These are phyloP conservation scores for Pseudorectes ferrugineus DNA, from an alignment of 2,113 vertebrate genomes.

Conservation along the genomic window DNA sequence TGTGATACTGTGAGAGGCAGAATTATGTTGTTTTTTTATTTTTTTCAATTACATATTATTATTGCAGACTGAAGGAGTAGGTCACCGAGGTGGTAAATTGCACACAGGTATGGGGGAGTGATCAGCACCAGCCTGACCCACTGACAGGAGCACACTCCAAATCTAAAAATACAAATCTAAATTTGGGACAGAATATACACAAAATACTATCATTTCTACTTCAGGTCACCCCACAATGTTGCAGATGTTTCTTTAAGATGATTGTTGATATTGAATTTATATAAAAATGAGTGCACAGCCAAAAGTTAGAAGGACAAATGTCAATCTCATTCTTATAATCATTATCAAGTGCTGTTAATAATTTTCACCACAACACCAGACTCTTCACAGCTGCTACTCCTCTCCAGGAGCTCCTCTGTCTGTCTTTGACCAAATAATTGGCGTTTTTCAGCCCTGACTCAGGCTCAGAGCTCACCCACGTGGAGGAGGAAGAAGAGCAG, in stretches of 20 bases:
- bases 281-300: not conserved
- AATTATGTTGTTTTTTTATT: accelerated
- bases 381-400: accelerated
- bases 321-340: not conserved
- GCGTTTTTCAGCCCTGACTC: not conserved
- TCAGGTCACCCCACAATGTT: accelerated
- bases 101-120: accelerated
- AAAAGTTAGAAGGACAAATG: not conserved
- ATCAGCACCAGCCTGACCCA: not conserved
- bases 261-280: not conserved
- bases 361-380: not conserved
- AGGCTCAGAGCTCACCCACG: not conserved
- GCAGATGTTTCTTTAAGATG: not conserved
- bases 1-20: accelerated
- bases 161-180: not conserved
- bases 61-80: not conserved
- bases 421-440: not conserved
- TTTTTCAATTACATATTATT: not conserved
- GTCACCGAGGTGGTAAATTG: accelerated
- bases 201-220: not conserved
- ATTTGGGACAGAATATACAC: not conserved
- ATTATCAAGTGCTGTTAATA: not conserved
- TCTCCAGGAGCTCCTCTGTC: not conserved
- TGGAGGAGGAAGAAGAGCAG: not conserved
- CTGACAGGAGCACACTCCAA: not conserved